Evolutionary conservation across 2,888 invertebrate genomes (phyloP).

Genomic region (Lysandra coridon): DNA sequence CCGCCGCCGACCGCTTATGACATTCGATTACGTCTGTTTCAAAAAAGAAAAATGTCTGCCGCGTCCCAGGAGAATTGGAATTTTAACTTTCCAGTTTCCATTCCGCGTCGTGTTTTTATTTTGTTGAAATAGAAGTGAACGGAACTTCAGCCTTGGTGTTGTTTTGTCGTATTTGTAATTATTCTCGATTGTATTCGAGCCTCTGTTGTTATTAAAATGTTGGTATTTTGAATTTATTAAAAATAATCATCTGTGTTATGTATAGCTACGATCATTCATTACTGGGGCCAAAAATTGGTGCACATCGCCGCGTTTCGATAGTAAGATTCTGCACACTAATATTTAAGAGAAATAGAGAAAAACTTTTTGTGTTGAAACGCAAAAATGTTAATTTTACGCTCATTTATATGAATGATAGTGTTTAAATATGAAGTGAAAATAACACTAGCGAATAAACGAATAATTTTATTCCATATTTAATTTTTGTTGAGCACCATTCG

Average conservation of each 20-base stretch:
- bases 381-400: neutral
- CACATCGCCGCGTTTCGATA: too few relatives aligned
- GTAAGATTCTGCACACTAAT: too few relatives aligned
- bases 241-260: too few relatives aligned
- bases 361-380: neutral
- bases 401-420: neutral
- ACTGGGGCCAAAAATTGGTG: too few relatives aligned
- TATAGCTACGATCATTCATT: too few relatives aligned
- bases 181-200: neutral
- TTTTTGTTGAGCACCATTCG: neutral
- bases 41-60: slow-evolving; percentile 44
- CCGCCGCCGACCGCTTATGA: slow-evolving; percentile 67
- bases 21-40: slow-evolving; percentile 68
- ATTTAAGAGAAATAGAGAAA: neutral
- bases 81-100: slow-evolving; percentile 33
- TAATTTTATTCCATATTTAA: neutral
- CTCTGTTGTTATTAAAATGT: neutral
- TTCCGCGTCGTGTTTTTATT: slow-evolving; percentile 28
- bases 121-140: slow-evolving; percentile 26
- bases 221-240: too few relatives aligned
- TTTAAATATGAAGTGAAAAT: neutral
- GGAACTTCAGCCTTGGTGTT: neutral
- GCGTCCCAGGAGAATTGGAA: slow-evolving; percentile 34
- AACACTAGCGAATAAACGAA: neutral
- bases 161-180: neutral